phyloP scores from a whole-genome alignment of 2,797 vertebrate genomes.

The Buphagus erythrorhynchus region DNA sequence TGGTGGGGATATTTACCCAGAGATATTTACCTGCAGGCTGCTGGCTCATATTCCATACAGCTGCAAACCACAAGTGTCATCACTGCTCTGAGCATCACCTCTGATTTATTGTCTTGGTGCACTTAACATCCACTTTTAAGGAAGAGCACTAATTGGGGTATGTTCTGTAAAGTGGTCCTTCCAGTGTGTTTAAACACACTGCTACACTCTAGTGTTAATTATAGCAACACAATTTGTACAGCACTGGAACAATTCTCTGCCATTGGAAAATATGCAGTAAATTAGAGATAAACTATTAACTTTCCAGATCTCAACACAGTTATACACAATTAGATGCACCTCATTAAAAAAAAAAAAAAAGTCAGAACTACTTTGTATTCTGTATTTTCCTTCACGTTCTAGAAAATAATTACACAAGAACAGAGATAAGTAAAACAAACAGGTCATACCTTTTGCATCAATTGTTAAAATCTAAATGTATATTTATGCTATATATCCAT shows the following conservation, averaged over 20 bases:
- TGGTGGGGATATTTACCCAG: background rate
- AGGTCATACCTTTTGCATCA: background rate
- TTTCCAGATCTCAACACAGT: background rate
- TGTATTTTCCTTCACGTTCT: background rate
- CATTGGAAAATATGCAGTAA: background rate
- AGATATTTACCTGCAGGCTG: background rate
- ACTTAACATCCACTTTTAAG: background rate
- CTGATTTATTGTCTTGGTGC: background rate
- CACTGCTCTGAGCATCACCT: background rate
- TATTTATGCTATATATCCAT: background rate
- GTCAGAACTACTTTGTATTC: background rate
- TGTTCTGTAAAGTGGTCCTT: background rate
- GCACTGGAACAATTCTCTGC: background rate
- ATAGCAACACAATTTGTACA: background rate
- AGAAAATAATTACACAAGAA: background rate
- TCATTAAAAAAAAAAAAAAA: background rate
- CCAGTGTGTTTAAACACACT: background rate
- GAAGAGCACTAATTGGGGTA: background rate
- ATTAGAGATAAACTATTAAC: background rate
- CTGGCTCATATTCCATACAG: background rate
- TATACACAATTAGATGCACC: background rate
- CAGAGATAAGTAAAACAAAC: background rate
- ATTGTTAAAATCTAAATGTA: background rate
- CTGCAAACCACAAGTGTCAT: background rate
- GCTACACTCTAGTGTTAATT: background rate